Evolutionary conservation across 2,888 invertebrate species (phyloP).

Genomic region (Antheraea yamamai): DNA sequence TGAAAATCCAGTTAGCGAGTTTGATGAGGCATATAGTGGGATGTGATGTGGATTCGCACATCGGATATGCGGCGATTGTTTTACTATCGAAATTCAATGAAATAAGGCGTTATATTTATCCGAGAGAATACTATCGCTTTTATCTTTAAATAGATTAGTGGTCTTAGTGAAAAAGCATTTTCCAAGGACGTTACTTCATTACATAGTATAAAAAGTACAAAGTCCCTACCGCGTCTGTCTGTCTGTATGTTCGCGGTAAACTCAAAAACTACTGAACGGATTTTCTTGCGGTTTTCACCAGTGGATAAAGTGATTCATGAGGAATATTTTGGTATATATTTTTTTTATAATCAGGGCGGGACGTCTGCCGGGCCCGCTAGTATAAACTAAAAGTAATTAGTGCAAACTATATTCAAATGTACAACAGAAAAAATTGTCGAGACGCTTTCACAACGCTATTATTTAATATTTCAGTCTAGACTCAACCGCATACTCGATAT

Average conservation of each 20-base stretch:
- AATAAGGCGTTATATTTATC: background rate
- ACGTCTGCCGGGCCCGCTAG: too few species aligned
- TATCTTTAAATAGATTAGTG: background rate
- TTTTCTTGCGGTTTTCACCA: too few species aligned
- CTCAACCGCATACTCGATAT: constrained; percentile 13
- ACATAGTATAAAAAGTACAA: too few species aligned
- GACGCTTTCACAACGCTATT: constrained; percentile 5
- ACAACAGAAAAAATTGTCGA: background rate
- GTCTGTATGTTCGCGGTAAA: too few species aligned
- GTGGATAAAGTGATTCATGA: too few species aligned
- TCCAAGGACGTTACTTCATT: background rate
- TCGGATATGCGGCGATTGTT: background rate
- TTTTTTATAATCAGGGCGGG: too few species aligned
- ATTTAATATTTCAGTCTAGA: constrained; percentile 15
- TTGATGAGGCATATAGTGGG: constrained; percentile 15
- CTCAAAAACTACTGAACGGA: too few species aligned
- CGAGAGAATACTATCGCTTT: background rate
- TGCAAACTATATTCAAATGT: background rate
- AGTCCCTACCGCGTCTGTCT: too few species aligned
- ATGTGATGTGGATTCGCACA: background rate
- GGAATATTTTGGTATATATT: too few species aligned
- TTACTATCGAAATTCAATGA: background rate
- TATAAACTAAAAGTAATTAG: background rate
- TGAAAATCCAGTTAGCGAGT: constrained; percentile 7
- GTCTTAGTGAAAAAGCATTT: background rate